Evolutionary conservation across 2,113 vertebrate genomes (phyloP), one percentile per base, ranked within the genome.

Genomic region (Geococcyx californianus): DNA sequence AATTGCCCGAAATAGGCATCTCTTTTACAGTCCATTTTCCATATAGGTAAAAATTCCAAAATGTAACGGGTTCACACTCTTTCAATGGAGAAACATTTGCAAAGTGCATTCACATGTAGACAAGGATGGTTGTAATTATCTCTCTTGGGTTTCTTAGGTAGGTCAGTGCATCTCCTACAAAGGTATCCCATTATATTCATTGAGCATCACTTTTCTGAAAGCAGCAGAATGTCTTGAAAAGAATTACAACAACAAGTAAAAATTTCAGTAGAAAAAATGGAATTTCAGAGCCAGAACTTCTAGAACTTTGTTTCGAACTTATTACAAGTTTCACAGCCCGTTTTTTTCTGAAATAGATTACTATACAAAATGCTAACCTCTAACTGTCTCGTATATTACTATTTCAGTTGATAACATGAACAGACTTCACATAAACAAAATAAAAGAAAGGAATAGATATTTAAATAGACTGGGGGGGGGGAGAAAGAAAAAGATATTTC

Each of bases 1-100:
- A 94, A 92, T 76, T 12, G 20, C 81, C 96, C 75, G 87, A 95
- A 97, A 97, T 84, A 94, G 68, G 73, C 58, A 89, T 85, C 45
- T 83, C 49, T 66, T 75, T 90, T 79, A 93, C 20, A 96, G 90
- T 26, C 77, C 68, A 58, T 82, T 96, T 96, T 87, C 31, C 10
- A 75, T 55, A 93, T 38, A 89, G 24, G 13, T 89, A 81, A 47
- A 89, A 80, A 95, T 89, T 94, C 84, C 87, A 93, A 95, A 94
- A 64, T 20, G 29, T 90, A 92, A 94, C 64, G 44, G 25, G n/a
- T 83, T 96, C 78, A 77, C 58, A 93, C 89, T 95, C 72, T 94
- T 81, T 49, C 8, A 66, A 82, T 49, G 56, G 56, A 75, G 49
- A 73, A 60, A 18, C 0, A 0, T 70, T 93, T 73, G 29, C 11